Evolutionary conservation across 2,113 vertebrate genomes (phyloP).

Genomic region (Gymnarchus niloticus): DNA sequence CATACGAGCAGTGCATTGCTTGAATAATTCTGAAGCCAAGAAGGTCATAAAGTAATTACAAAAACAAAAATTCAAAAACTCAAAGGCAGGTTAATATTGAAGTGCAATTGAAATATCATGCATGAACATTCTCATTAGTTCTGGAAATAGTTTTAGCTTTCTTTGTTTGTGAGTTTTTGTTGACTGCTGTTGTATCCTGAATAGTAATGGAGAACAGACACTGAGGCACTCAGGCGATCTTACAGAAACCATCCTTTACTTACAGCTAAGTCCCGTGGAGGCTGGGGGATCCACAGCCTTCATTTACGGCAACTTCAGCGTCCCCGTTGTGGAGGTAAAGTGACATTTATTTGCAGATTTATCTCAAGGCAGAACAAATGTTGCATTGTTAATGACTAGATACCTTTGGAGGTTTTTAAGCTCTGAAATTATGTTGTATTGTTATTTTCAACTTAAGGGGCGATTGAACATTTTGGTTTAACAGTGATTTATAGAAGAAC

Average conservation of each 20-base stretch:
- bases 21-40: no score
- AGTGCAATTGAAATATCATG: no score
- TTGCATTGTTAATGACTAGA: not conserved
- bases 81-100: no score
- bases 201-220: not conserved
- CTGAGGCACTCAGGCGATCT: not conserved
- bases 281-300: conserved; percentile 86
- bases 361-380: not conserved
- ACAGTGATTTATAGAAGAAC: no score
- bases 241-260: conserved; percentile 26
- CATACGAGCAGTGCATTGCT: no score
- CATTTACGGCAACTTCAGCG: conserved; percentile 82
- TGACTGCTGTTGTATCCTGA: no score
- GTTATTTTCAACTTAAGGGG: not conserved
- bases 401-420: not conserved
- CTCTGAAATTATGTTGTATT: not conserved
- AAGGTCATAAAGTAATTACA: no score
- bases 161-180: no score
- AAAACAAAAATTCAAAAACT: no score
- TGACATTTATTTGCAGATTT: not conserved
- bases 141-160: no score
- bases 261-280: conserved; percentile 81
- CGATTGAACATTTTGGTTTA: not conserved
- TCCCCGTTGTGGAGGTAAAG: conserved; percentile 83
- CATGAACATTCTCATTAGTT: no score